A percentile compares a stretch with the other conserved stretches of the same genome.
Conservation (phyloP, 2,113 vertebrate genomes). For the Turdus rufiventris region DNA sequence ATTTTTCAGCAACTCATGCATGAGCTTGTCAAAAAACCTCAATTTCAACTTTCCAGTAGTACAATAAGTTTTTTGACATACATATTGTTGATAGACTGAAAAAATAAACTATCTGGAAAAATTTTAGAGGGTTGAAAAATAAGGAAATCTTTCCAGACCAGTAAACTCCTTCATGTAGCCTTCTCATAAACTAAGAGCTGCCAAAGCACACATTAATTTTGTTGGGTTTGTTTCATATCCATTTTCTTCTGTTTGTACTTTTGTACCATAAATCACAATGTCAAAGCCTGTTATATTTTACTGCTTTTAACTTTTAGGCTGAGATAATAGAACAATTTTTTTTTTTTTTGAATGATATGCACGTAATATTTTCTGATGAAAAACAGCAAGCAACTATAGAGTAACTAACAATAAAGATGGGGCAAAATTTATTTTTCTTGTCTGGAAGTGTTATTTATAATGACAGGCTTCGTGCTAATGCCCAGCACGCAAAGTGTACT, state of each 20-base stretch:
- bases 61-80: neutral
- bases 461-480: neutral
- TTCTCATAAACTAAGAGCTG: neutral
- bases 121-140: neutral
- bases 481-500: neutral
- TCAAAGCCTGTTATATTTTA: slow-evolving; percentile 9
- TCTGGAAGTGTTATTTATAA: slow-evolving; percentile 7
- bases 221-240: neutral
- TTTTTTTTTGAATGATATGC: slow-evolving; percentile 10
- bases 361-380: slow-evolving; percentile 17
- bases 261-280: slow-evolving; percentile 1
- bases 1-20: slow-evolving; percentile 27
- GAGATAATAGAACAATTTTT: neutral
- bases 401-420: neutral
- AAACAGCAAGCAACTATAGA: neutral
- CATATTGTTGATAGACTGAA: neutral
- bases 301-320: slow-evolving; percentile 17
- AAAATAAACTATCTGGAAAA: slow-evolving; percentile 1
- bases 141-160: neutral
- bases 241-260: slow-evolving; percentile 7
- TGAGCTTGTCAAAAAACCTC: neutral
- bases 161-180: neutral
- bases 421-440: neutral
- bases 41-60: neutral
- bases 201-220: slow-evolving; percentile 24